Conservation (phyloP, 2,797 vertebrate genomes). For the Arremon aurantiirostris region DNA sequence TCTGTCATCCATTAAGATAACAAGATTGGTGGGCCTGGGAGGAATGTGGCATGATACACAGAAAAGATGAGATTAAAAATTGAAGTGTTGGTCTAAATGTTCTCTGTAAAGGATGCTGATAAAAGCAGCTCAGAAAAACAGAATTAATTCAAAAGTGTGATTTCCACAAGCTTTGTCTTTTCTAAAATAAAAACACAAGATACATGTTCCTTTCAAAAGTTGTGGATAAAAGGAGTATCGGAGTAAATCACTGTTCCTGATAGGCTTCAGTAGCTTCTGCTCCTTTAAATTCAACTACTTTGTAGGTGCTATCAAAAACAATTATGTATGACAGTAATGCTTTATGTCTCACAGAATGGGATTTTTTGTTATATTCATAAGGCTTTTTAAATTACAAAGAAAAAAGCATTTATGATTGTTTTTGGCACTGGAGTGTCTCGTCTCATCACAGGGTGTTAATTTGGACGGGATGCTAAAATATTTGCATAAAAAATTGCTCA, state of each 20-base stretch:
- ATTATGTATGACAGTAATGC: constrained; percentile 23
- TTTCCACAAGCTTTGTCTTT: constrained; percentile 5
- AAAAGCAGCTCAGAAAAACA: constrained; percentile 35
- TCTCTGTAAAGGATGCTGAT: constrained; percentile 16
- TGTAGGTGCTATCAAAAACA: constrained; percentile 17
- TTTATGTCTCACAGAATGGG: neutral
- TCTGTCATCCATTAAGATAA: constrained; percentile 90
- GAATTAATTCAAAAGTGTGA: constrained; percentile 31
- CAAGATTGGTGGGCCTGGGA: constrained; percentile 82
- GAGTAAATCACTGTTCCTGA: neutral
- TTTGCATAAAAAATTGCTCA: constrained; percentile 6
- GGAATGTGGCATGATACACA: neutral
- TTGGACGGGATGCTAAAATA: neutral
- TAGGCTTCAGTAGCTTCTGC: neutral
- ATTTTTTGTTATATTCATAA: neutral
- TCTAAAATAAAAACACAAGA: neutral
- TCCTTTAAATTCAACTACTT: constrained; percentile 11
- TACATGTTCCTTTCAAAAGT: neutral
- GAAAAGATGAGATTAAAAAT: constrained; percentile 58
- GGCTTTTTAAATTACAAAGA: constrained; percentile 14
- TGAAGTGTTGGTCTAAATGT: constrained; percentile 20
- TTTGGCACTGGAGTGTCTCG: neutral
- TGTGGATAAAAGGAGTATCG: neutral
- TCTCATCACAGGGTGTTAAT: neutral
- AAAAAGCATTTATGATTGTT: neutral